phyloP scores from a whole-genome alignment of 2,113 vertebrate genomes.

The Anolis sagrei region DNA sequence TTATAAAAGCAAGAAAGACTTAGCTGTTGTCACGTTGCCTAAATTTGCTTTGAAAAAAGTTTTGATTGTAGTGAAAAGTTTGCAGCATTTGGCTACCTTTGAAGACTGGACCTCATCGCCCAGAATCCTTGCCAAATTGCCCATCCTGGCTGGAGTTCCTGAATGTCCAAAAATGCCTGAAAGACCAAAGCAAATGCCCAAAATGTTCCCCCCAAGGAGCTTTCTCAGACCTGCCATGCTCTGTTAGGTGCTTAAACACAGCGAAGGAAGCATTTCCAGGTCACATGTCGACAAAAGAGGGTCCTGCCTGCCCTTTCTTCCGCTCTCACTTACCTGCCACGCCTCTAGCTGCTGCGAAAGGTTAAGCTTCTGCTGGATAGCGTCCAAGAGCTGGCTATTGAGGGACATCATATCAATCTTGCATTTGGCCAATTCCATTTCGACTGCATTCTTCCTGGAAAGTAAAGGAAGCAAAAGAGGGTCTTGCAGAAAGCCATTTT shows the following conservation, averaged over 20 bases:
- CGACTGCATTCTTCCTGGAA: slow-evolving; percentile 93
- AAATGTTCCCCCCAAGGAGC: background rate
- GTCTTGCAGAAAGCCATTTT: background rate
- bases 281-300: background rate
- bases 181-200: no score
- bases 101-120: no score
- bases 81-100: no score
- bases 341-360: slow-evolving; percentile 99
- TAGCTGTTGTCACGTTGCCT: background rate
- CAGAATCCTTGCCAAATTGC: no score
- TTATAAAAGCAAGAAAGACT: background rate
- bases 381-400: slow-evolving; percentile 95
- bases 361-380: slow-evolving; percentile 98
- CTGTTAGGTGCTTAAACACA: no score
- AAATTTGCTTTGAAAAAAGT: background rate
- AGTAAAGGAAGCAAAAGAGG: background rate
- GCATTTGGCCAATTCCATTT: slow-evolving; percentile 95
- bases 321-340: slow-evolving; percentile 89
- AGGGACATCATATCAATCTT: slow-evolving; percentile 98
- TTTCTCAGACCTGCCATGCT: background rate
- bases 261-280: background rate
- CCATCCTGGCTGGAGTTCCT: no score
- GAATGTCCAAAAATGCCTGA: no score
- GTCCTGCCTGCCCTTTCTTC: background rate
- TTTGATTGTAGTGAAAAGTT: background rate